Conservation (phyloP, 2,888 invertebrate genomes). For the Pristionchus fissidentatus region DNA sequence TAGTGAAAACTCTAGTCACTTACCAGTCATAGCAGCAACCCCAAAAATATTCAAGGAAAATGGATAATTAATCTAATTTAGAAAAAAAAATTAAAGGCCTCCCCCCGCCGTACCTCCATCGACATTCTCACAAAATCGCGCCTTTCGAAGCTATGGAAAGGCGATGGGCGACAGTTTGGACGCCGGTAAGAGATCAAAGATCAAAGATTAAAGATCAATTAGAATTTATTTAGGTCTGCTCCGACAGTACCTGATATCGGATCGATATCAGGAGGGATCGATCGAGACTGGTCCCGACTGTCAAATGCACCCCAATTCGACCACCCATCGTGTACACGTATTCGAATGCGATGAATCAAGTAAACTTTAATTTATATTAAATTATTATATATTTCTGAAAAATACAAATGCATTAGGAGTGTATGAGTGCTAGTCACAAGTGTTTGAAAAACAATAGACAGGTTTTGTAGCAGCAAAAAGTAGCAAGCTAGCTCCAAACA, state of each 20-base stretch:
- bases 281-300: not conserved
- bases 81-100: too few species aligned
- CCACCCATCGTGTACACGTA: not conserved
- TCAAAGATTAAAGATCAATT: constrained; percentile 1
- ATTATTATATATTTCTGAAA: too few species aligned
- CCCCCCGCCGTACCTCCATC: constrained; percentile 33
- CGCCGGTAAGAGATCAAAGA: constrained; percentile 10
- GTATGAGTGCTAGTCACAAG: too few species aligned
- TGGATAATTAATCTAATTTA: too few species aligned
- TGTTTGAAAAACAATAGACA: too few species aligned
- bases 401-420: too few species aligned
- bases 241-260: constrained; percentile 22
- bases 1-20: too few species aligned
- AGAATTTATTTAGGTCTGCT: constrained; percentile 3
- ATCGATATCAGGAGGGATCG: not conserved
- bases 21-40: too few species aligned
- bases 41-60: too few species aligned
- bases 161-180: constrained; percentile 43
- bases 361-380: not conserved
- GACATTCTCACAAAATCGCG: constrained; percentile 13
- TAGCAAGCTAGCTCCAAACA: too few species aligned
- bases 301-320: constrained; percentile 19
- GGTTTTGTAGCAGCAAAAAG: too few species aligned
- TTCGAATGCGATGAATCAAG: constrained; percentile 16
- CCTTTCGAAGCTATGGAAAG: constrained; percentile 33